A percentile compares a stretch with the other conserved stretches of the same genome.
These are phyloP conservation scores for Chrysodeixis includens DNA, from an alignment of 2,888 invertebrate species.

Conservation along the genomic window DNA sequence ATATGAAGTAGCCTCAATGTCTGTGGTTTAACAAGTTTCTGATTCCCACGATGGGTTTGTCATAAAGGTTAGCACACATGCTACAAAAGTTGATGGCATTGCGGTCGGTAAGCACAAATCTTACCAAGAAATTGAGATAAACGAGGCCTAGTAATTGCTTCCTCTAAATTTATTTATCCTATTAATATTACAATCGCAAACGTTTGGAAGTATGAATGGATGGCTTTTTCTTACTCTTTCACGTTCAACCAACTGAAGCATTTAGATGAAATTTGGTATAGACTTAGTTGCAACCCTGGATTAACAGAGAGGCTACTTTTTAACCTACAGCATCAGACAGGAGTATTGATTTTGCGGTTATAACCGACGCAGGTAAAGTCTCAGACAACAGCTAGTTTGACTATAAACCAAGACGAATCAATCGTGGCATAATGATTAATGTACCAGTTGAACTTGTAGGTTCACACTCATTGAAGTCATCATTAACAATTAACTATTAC, in stretches of 20 bases:
- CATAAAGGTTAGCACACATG: constrained; percentile 43
- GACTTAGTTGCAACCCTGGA: no score
- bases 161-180: constrained; percentile 20
- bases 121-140: constrained; percentile 54
- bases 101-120: constrained; percentile 47
- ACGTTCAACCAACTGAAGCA: no score
- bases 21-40: constrained; percentile 28
- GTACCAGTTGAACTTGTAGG: neutral
- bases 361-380: no score
- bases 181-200: no score
- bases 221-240: no score
- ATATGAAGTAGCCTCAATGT: constrained; percentile 16
- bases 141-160: constrained; percentile 46
- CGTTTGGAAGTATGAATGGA: no score
- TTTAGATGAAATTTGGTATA: no score
- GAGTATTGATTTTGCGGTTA: no score
- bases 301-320: no score
- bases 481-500: constrained; percentile 24
- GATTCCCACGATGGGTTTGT: constrained; percentile 34
- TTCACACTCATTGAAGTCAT: constrained; percentile 14
- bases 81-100: constrained; percentile 47
- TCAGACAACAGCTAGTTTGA: no score
- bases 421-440: constrained; percentile 14
- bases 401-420: neutral
- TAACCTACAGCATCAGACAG: no score